These are phyloP conservation scores for Hydropotes inermis DNA, from an alignment of 2,113 vertebrate genomes.

Conservation along the genomic window DNA sequence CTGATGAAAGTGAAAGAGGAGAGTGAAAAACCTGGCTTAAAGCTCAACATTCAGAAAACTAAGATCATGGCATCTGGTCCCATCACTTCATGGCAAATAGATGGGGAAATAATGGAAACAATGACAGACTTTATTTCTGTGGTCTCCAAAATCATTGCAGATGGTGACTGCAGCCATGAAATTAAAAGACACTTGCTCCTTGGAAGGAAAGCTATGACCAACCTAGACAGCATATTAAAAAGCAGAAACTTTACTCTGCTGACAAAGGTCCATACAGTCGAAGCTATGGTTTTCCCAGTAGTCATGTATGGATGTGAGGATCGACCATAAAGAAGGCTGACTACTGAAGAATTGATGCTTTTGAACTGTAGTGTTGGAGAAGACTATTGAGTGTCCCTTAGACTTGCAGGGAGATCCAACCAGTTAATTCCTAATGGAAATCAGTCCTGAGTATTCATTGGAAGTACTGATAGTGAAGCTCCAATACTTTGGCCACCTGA, in stretches of 20 bases:
- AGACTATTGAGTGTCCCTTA: neutral
- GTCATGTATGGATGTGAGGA: neutral
- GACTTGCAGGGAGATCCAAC: neutral
- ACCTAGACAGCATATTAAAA: neutral
- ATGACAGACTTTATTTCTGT: neutral
- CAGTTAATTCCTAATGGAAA: neutral
- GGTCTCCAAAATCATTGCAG: neutral
- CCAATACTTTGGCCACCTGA: neutral
- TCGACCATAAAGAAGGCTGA: neutral
- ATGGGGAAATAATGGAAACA: neutral
- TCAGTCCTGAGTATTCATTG: neutral
- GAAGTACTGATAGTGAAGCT: neutral
- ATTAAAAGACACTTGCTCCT: neutral
- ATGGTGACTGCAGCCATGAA: neutral
- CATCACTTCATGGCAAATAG: neutral
- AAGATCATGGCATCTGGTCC: neutral
- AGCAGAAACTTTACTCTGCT: neutral
- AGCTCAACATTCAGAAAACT: neutral
- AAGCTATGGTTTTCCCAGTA: neutral
- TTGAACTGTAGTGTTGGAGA: neutral
- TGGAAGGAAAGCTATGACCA: neutral
- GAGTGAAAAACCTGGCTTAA: neutral
- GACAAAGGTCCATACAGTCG: neutral
- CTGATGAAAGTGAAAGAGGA: neutral
- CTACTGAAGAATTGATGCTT: neutral